A percentile compares a stretch with the other conserved stretches of the same genome.
Conservation (phyloP, 2,888 invertebrate genomes). For the Tachina lurida region DNA sequence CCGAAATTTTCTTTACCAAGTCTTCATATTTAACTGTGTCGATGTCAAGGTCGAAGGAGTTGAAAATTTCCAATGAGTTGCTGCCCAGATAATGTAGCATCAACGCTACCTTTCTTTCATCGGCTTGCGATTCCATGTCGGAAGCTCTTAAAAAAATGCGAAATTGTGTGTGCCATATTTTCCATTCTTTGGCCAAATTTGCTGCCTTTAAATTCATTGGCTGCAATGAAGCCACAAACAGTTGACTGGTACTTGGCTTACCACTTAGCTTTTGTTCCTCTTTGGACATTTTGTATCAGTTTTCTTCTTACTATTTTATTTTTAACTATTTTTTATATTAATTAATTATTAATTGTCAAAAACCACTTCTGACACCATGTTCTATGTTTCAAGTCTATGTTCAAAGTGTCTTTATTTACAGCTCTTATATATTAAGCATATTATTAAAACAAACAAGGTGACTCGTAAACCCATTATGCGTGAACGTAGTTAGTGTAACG, state of each 20-base stretch:
- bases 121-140: constrained; percentile 16
- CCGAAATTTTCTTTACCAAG: constrained; percentile 33
- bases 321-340: background rate
- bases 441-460: background rate
- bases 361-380: constrained; percentile 48
- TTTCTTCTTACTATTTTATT: background rate
- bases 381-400: constrained; percentile 1
- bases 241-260: constrained; percentile 2
- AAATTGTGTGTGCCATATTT: constrained; percentile 44
- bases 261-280: background rate
- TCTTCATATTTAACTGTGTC: constrained; percentile 49
- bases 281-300: constrained; percentile 15
- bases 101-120: constrained; percentile 43
- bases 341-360: background rate
- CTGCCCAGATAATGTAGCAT: constrained; percentile 43
- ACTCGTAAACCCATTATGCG: constrained; percentile 5
- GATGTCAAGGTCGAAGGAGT: constrained; percentile 46
- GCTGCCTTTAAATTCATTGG: constrained; percentile 38
- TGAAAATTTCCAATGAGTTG: constrained; percentile 49
- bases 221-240: constrained; percentile 35
- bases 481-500: constrained; percentile 2
- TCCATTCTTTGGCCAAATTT: constrained; percentile 50
- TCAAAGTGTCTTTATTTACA: background rate
- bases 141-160: constrained; percentile 38
- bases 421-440: background rate